Conservation (phyloP, 2,888 invertebrate species). For the Erpobdella octoculata region DNA sequence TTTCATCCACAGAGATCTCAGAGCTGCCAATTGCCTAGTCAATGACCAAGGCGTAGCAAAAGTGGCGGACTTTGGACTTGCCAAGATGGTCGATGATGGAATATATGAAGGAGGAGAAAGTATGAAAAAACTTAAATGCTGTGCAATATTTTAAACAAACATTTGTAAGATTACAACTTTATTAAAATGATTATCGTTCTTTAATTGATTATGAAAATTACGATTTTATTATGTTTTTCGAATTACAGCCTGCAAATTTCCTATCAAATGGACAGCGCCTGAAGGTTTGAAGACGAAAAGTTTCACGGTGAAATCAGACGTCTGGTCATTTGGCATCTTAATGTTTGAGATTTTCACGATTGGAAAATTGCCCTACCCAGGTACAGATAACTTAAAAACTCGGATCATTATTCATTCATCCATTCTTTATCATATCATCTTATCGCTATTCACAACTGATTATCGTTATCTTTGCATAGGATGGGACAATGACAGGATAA, state of each 20-base stretch:
- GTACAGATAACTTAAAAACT: slow-evolving; percentile 24
- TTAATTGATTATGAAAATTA: not conserved
- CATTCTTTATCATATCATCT: not conserved
- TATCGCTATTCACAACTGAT: not conserved
- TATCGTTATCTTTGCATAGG: not conserved
- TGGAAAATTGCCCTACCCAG: slow-evolving; percentile 88
- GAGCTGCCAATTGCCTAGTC: slow-evolving; percentile 51
- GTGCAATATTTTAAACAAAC: too few relatives aligned
- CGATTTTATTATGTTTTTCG: not conserved
- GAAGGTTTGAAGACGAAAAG: slow-evolving; percentile 88
- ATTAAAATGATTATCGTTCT: not conserved
- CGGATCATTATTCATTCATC: not conserved
- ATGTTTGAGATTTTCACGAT: slow-evolving; percentile 94
- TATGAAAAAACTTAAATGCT: too few relatives aligned
- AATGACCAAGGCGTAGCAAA: slow-evolving; percentile 48
- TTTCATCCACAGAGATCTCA: slow-evolving; percentile 49
- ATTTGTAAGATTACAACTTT: too few relatives aligned
- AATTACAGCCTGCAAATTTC: slow-evolving; percentile 72
- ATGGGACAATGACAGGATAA: not conserved
- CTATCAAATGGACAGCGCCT: slow-evolving; percentile 96
- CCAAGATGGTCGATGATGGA: slow-evolving; percentile 45
- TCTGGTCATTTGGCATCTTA: slow-evolving; percentile 94
- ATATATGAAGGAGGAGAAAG: slow-evolving; percentile 25
- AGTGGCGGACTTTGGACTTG: slow-evolving; percentile 52
- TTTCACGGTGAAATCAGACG: slow-evolving; percentile 96